A percentile compares a stretch with the other conserved stretches of the same genome.
Evolutionary conservation across 2,888 invertebrate genomes (phyloP).

Genomic region (Hyalella azteca): DNA sequence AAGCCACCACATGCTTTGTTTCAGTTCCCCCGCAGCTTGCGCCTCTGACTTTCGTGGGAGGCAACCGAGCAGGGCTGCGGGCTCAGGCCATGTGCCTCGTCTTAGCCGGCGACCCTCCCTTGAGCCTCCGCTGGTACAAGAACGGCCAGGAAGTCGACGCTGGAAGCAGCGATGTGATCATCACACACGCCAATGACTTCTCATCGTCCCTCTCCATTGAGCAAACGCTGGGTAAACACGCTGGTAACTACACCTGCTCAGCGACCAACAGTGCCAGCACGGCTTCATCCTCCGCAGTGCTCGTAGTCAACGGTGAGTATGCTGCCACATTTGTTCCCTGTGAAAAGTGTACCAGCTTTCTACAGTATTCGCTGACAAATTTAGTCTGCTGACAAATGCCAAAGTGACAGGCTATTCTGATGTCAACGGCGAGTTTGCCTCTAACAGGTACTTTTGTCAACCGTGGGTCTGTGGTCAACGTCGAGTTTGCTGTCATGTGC

Average conservation of each 20-base stretch:
- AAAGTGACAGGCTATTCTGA: too few species aligned
- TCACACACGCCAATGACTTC: constrained; percentile 60
- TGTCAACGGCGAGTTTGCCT: too few species aligned
- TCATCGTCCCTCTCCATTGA: constrained; percentile 61
- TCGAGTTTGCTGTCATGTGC: too few species aligned
- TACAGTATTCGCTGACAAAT: too few species aligned
- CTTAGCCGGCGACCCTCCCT: constrained; percentile 64
- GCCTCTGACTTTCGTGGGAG: constrained; percentile 51
- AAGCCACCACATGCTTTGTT: too few species aligned
- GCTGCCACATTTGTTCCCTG: not conserved
- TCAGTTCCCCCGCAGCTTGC: constrained; percentile 70
- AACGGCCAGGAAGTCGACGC: constrained; percentile 63
- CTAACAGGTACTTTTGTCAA: too few species aligned
- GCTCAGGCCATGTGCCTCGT: constrained; percentile 64
- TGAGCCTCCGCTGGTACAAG: constrained; percentile 64
- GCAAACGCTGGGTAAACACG: constrained; percentile 60
- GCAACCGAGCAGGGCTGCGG: constrained; percentile 62
- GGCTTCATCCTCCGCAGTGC: constrained; percentile 60
- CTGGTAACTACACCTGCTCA: constrained; percentile 62
- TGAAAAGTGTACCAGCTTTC: too few species aligned
- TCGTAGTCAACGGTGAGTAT: constrained; percentile 64
- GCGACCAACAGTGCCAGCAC: constrained; percentile 61
- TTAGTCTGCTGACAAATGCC: too few species aligned
- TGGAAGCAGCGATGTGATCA: constrained; percentile 60
- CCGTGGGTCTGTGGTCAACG: too few species aligned